phyloP scores from a whole-genome alignment of 2,113 vertebrate species.

The Heteronetta atricapilla region DNA sequence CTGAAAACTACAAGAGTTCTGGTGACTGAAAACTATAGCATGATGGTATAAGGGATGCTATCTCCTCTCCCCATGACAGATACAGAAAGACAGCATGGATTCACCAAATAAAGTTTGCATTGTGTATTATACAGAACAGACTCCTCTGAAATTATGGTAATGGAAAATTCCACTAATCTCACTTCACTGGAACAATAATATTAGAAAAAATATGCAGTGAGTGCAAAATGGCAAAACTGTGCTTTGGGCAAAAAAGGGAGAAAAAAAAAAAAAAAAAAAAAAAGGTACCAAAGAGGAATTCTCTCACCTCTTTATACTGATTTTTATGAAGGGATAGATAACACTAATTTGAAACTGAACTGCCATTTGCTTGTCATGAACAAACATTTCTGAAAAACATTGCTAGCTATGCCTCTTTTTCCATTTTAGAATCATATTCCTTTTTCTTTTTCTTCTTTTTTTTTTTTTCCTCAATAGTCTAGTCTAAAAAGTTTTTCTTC shows the following conservation, averaged over 20 bases:
- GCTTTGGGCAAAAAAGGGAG: not conserved
- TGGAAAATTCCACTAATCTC: not conserved
- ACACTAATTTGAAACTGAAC: not conserved
- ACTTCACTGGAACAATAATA: not conserved
- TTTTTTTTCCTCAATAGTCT: not conserved
- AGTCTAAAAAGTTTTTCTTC: not conserved
- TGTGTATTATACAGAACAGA: not conserved
- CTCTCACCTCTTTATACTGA: not conserved
- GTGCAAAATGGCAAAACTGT: not conserved
- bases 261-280: not conserved
- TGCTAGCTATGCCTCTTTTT: not conserved
- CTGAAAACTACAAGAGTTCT: not conserved
- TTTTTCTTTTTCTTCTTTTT: not conserved
- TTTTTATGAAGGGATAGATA: not conserved
- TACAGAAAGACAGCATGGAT: not conserved
- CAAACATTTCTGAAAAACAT: not conserved
- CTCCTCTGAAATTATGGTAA: not conserved
- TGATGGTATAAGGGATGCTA: fast-evolving
- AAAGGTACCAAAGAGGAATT: not conserved
- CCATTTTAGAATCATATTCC: not conserved
- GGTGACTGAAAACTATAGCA: not conserved
- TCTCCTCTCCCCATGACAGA: not conserved
- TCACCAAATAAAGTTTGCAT: not conserved
- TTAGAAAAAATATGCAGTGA: not conserved
- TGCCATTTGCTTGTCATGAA: not conserved